Evolutionary conservation across 2,888 invertebrate species (phyloP).

Genomic region (Mycalesis mineus): DNA sequence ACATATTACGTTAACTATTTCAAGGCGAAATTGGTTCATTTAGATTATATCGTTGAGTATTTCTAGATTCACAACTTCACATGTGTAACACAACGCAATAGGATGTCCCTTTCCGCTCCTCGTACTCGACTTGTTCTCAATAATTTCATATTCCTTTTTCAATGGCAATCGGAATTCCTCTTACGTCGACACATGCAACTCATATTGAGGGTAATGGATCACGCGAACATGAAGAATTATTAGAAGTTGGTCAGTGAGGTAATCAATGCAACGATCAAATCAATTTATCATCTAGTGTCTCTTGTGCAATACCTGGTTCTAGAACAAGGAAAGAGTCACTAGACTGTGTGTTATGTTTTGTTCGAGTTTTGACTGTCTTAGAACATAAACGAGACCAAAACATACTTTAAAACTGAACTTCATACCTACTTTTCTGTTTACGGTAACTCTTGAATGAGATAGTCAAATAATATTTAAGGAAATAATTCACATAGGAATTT

Average conservation of each 20-base stretch:
- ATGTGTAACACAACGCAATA: constrained; percentile 11
- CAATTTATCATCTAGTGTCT: not conserved
- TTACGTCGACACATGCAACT: constrained; percentile 7
- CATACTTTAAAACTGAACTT: too few relatives aligned
- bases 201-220: constrained; percentile 7
- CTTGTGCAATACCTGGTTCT: not conserved
- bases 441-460: too few relatives aligned
- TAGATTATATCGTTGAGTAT: not conserved
- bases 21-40: not conserved
- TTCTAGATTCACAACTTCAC: not conserved
- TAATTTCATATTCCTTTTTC: constrained; percentile 8
- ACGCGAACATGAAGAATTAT: not conserved
- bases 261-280: not conserved
- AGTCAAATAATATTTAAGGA: too few relatives aligned
- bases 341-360: too few relatives aligned
- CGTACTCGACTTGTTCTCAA: constrained; percentile 1
- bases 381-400: too few relatives aligned
- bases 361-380: too few relatives aligned
- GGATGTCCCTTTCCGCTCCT: constrained; percentile 10
- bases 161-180: constrained; percentile 9
- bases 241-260: not conserved
- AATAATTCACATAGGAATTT: too few relatives aligned
- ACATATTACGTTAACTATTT: not conserved
- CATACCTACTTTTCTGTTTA: too few relatives aligned
- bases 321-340: not conserved